phyloP scores from a whole-genome alignment of 2,113 vertebrate genomes.

The Garra rufa region DNA sequence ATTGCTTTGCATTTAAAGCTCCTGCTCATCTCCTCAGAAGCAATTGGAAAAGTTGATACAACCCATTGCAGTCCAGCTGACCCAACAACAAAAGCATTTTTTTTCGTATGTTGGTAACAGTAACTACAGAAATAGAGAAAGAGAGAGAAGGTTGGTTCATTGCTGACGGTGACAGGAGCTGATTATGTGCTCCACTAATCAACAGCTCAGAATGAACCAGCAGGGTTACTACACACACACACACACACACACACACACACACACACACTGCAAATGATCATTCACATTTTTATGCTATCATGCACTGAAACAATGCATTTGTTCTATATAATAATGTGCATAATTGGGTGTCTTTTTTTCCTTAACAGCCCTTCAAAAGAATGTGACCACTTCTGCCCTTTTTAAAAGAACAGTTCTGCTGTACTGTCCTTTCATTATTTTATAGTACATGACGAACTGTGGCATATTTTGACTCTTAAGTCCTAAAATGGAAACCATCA shows the following conservation, averaged over 20 bases:
- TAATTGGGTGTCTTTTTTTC: constrained; percentile 17
- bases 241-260: constrained; percentile 54
- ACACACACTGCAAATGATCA: constrained; percentile 56
- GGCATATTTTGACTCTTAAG: constrained; percentile 54
- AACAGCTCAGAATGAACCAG: constrained; percentile 72
- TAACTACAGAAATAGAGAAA: constrained; percentile 27
- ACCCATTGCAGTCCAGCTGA: constrained; percentile 2
- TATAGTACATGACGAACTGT: constrained; percentile 57
- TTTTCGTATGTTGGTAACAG: constrained; percentile 35
- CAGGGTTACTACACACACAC: constrained; percentile 70
- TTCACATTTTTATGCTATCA: constrained; percentile 41
- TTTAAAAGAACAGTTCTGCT: constrained; percentile 40
- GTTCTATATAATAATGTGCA: constrained; percentile 37
- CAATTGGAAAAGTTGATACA: neutral
- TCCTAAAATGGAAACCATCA: constrained; percentile 63
- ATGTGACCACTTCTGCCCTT: constrained; percentile 18
- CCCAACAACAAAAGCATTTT: constrained; percentile 1
- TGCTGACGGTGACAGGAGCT: constrained; percentile 78
- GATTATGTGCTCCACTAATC: constrained; percentile 82
- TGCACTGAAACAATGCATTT: constrained; percentile 9
- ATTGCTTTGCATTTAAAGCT: constrained; percentile 41
- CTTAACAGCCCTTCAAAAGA: neutral
- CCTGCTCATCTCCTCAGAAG: neutral
- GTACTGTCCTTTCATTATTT: constrained; percentile 32
- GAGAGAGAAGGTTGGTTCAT: constrained; percentile 38